Evolutionary conservation across 1,140 invertebrate genomes (phyloP), one percentile per base, ranked within the genome.

Genomic region (Cheumatopsyche charites): DNA sequence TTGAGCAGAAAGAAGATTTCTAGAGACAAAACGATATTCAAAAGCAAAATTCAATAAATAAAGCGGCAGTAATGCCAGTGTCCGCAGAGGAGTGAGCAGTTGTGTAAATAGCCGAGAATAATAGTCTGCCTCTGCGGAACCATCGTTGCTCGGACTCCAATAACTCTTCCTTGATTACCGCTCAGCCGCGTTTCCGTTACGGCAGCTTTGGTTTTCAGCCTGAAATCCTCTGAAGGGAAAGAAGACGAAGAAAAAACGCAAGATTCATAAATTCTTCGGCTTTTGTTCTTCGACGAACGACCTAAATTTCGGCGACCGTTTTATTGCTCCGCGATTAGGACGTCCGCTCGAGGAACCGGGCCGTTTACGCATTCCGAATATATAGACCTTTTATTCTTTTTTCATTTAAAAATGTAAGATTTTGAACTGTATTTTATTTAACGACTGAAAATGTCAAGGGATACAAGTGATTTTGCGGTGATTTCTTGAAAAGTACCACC

Each of bases 91-190:
- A 58, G 1, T 25, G 55, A 58, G 21, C 55, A 58, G 55, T 58
- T 58, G 55, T 58, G 55, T 58, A 58, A 58, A 58, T 58, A 58
- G 55, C 55, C 9, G 19, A 19, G 55, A 58, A 58, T 58, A 58
- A 58, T 58, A 58, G 55, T 58, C 55, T 58, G 55, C 21, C 55
- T 58, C 55, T 26, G 55, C 55, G 55, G 55, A 58, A 58, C 55
- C 55, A 58, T 58, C 19, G 21, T 3, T 4, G 29, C 29, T 23
- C 55, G 55, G 17, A 23, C 23, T 58, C 55, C 55, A 7, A 58
- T 58, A 58, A 58, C 55, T 58, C 55, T 58, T 58, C 55, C 55
- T 58, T 58, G 55, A 58, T 58, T 58, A 58, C 55, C 55, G 55
- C 23, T 58, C 55, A 26, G 55, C 55, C 55, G 55, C 23, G 55